Evolutionary conservation across 2,797 vertebrate genomes (phyloP).

Genomic region (Anguilla obscura): DNA sequence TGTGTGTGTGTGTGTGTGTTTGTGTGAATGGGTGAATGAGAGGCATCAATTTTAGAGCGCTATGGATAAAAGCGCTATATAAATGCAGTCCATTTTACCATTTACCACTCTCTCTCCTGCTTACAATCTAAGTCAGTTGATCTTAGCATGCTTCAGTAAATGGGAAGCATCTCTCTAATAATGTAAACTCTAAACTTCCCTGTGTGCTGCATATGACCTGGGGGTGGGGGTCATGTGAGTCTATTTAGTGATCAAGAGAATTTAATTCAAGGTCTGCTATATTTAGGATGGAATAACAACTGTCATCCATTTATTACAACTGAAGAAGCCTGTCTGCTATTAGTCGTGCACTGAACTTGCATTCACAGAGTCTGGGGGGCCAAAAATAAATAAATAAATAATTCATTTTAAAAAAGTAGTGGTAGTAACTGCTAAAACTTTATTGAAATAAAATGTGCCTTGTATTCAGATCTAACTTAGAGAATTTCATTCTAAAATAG

Average conservation of each 20-base stretch:
- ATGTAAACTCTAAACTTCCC: conserved; percentile 37
- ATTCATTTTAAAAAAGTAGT: no score
- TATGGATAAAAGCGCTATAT: no score
- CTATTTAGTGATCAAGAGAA: conserved; percentile 50
- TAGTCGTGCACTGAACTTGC: background rate
- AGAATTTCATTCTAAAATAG: background rate
- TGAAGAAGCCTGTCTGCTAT: background rate
- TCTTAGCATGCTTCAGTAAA: conserved; percentile 40
- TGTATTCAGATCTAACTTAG: background rate
- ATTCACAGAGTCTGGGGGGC: background rate
- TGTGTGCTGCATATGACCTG: conserved; percentile 40
- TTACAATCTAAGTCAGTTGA: conserved; percentile 55
- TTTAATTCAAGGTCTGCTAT: conserved; percentile 45
- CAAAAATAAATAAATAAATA: no score
- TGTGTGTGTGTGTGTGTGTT: no score
- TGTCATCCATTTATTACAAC: background rate
- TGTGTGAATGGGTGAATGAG: no score
- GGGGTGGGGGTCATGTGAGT: conserved; percentile 43
- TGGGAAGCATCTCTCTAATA: conserved; percentile 44
- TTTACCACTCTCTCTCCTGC: conserved; percentile 2
- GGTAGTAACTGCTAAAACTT: background rate
- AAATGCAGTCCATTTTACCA: no score
- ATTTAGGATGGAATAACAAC: conserved; percentile 30
- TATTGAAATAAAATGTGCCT: no score
- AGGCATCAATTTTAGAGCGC: no score